phyloP scores from a whole-genome alignment of 2,113 vertebrate species.

The Engraulis encrasicolus region DNA sequence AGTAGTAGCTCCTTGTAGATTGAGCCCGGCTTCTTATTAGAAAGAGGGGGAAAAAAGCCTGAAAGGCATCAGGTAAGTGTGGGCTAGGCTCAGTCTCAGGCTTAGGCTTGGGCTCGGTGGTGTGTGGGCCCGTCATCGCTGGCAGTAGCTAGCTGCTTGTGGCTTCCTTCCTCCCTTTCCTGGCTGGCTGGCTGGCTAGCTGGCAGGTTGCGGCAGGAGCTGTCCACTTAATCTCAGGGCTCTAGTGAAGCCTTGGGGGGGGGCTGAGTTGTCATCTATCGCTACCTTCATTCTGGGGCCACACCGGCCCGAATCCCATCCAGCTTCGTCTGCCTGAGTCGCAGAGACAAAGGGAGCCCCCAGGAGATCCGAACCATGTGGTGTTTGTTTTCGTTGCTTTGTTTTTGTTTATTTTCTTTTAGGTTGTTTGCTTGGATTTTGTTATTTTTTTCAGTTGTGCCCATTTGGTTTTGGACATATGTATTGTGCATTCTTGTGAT shows the following conservation, averaged over 20 bases:
- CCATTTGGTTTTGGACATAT: not conserved
- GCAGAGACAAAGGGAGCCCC: not conserved
- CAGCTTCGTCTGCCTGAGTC: not conserved
- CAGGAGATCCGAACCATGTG: too few relatives aligned
- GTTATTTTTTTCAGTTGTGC: too few relatives aligned
- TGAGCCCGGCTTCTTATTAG: too few relatives aligned
- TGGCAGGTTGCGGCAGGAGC: slow-evolving; percentile 60
- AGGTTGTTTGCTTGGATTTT: not conserved
- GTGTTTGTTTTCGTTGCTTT: not conserved
- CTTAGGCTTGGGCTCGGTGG: too few relatives aligned
- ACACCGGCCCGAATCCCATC: too few relatives aligned
- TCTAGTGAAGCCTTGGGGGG: slow-evolving; percentile 62
- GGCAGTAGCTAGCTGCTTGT: slow-evolving; percentile 34
- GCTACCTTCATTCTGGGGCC: slow-evolving; percentile 64
- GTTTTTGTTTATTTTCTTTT: not conserved
- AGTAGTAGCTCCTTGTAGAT: too few relatives aligned
- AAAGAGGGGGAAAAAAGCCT: too few relatives aligned
- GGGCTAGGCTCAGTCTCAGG: too few relatives aligned
- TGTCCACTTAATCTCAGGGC: slow-evolving; percentile 67
- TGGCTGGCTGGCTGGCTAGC: slow-evolving; percentile 62
- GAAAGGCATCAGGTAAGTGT: too few relatives aligned
- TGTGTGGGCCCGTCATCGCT: too few relatives aligned
- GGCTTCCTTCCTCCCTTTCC: too few relatives aligned
- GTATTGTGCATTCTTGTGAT: too few relatives aligned
- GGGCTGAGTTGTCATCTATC: slow-evolving; percentile 25